Percentiles rank a stretch among this genome's conserved stretches.
Evolutionary conservation across 2,113 vertebrate genomes (phyloP).

Genomic region (Platysternon megacephalum): DNA sequence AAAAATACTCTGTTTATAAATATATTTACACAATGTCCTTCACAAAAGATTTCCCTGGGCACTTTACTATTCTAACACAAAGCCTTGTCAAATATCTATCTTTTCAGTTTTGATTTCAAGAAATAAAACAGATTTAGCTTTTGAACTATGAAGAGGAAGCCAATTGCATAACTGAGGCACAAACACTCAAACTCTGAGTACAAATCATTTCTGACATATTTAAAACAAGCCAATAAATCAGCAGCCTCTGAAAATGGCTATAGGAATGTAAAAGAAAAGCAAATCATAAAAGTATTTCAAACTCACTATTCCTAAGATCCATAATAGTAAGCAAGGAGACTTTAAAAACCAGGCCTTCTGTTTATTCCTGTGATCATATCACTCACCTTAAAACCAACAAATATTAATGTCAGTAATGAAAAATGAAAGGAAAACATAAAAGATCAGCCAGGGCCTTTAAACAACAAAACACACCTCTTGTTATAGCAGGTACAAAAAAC

Average conservation of each 20-base stretch:
- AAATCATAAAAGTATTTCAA: conserved; percentile 21
- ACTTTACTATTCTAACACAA: not conserved
- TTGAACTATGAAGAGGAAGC: not conserved
- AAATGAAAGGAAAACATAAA: conserved; percentile 27
- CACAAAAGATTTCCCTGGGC: not conserved
- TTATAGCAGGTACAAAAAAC: conserved; percentile 34
- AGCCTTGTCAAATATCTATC: not conserved
- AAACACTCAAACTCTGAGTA: not conserved
- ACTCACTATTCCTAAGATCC: conserved; percentile 4
- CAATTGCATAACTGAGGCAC: not conserved
- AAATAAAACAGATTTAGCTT: not conserved
- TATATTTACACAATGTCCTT: not conserved
- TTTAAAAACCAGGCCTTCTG: conserved; percentile 53
- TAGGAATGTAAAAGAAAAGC: not conserved
- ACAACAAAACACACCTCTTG: conserved; percentile 26
- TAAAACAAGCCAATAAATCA: conserved; percentile 19
- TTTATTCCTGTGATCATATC: conserved; percentile 18
- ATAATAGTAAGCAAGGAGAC: conserved; percentile 18
- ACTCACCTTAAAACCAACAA: conserved; percentile 20
- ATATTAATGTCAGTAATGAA: not conserved
- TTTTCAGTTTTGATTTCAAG: not conserved
- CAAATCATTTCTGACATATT: not conserved
- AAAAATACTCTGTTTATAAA: conserved; percentile 1
- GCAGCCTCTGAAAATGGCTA: conserved; percentile 1
- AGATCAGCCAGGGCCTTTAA: conserved; percentile 25